Conservation (phyloP, 2,888 invertebrate species). For the Dolichomitus sp. region DNA sequence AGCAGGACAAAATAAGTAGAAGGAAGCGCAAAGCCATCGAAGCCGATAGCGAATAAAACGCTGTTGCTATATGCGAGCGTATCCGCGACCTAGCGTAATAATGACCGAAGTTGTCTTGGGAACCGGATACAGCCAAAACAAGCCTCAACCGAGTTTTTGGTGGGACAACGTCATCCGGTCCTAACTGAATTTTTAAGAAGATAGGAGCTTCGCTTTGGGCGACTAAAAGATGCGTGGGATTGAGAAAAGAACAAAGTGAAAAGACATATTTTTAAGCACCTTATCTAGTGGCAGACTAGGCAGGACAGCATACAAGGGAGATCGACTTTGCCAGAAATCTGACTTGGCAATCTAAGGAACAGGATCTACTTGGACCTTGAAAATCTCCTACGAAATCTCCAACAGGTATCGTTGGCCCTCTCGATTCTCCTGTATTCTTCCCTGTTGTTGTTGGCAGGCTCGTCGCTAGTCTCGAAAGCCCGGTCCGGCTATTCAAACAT, state of each 20-base stretch:
- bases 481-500: background rate
- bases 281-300: background rate
- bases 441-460: background rate
- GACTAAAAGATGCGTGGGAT: background rate
- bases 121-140: slow-evolving; percentile 10
- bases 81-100: slow-evolving; percentile 22
- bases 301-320: background rate
- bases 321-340: background rate
- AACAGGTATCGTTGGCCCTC: background rate
- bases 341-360: background rate
- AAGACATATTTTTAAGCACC: background rate
- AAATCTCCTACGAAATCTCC: background rate
- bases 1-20: background rate
- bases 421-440: background rate
- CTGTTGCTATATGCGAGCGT: background rate
- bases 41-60: background rate
- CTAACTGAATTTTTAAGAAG: background rate
- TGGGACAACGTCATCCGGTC: background rate
- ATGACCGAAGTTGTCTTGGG: background rate
- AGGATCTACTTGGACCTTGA: background rate
- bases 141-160: background rate
- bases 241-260: background rate
- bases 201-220: background rate
- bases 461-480: background rate
- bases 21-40: background rate